Base-by-base conservation (phyloP, 2,113 vertebrate species). In the Prinia subflava region DNA sequence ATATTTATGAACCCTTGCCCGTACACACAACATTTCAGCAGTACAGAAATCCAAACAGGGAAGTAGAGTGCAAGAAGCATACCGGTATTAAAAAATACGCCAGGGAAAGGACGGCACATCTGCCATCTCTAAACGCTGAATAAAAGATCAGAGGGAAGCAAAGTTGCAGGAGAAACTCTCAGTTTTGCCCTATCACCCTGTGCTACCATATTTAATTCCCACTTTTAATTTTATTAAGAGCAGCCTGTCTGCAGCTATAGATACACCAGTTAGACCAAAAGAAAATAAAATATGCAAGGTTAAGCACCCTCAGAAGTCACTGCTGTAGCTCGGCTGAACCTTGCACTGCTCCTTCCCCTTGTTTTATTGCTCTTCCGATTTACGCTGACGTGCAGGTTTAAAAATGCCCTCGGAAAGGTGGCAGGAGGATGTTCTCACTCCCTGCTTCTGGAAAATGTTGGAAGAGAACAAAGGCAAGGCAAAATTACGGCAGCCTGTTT, bases 1-100 rank as follows among this genome's bases (percentile, higher is more conserved):
- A 81, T 90, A 96, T 94, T 96, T 89, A 94, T 87, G 83, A 96
- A 94, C 35, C 44, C 56, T 68, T 21, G 46, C 41, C 73, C 4
- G 4, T 33, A 46, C 67, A 76, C 17, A 2, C 3, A 57, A 42
- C 60, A 22, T 81, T 67, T 46, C 35, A 56, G 31, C 92, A 94
- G 89, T 52, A 74, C 0, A 92, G 92, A 81, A 96, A 86, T 31
- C 85, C 4, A 7, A 67, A 75, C 0, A 1, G 62, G 28, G 71
- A 74, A 71, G 65, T 0, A 42, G 69, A 91, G 55, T 53, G 63
- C 67, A 59, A 83, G 81, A 69, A 90, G 84, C 82, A 25, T 10
- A 50, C 21, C 1, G 1, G 18, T 31, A 83, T 89, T 78, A 56
- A 93, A 90, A 95, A 88, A n/a, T 6, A 31, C 0, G 8, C 16